Evolutionary conservation across 2,797 vertebrate genomes (phyloP).

Genomic region (Remorina albescens): DNA sequence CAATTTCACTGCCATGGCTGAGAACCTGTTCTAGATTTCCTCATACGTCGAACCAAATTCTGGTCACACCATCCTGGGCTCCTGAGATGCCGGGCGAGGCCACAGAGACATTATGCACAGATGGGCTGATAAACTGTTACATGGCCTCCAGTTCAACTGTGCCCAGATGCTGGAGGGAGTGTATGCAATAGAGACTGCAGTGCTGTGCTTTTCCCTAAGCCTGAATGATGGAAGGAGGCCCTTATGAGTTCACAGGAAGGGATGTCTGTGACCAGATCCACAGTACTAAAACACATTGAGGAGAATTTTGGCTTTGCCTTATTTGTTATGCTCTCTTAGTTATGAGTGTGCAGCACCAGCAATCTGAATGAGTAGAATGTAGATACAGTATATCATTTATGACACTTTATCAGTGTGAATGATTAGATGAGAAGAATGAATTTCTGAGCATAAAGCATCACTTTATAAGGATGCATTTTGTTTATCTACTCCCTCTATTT

Average conservation of each 20-base stretch:
- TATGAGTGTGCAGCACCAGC: slow-evolving; percentile 84
- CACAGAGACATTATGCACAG: slow-evolving; percentile 53
- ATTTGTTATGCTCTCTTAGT: slow-evolving; percentile 80
- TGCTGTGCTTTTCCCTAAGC: slow-evolving; percentile 58
- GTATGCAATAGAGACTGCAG: slow-evolving; percentile 74
- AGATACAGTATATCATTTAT: slow-evolving; percentile 71
- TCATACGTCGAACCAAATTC: slow-evolving; percentile 67
- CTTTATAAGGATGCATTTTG: slow-evolving; percentile 55
- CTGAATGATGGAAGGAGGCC: slow-evolving; percentile 31
- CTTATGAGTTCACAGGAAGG: slow-evolving; percentile 23
- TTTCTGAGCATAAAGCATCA: slow-evolving; percentile 47
- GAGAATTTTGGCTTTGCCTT: slow-evolving; percentile 84
- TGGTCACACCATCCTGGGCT: slow-evolving; percentile 57
- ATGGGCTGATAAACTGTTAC: slow-evolving; percentile 47
- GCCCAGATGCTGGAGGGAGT: slow-evolving; percentile 50
- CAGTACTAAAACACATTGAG: slow-evolving; percentile 56
- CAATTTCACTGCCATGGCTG: slow-evolving; percentile 80
- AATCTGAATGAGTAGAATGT: slow-evolving; percentile 84
- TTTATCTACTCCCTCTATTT: slow-evolving; percentile 17
- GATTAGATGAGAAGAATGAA: slow-evolving; percentile 48
- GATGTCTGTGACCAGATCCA: slow-evolving; percentile 55
- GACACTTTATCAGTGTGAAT: slow-evolving; percentile 75
- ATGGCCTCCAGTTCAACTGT: slow-evolving; percentile 32
- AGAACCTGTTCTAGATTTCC: slow-evolving; percentile 76
- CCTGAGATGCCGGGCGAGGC: slow-evolving; percentile 33